Evolutionary conservation across 2,888 invertebrate genomes (phyloP), one percentile per base, ranked within the genome.

Genomic region (Cephus nigrinus): DNA sequence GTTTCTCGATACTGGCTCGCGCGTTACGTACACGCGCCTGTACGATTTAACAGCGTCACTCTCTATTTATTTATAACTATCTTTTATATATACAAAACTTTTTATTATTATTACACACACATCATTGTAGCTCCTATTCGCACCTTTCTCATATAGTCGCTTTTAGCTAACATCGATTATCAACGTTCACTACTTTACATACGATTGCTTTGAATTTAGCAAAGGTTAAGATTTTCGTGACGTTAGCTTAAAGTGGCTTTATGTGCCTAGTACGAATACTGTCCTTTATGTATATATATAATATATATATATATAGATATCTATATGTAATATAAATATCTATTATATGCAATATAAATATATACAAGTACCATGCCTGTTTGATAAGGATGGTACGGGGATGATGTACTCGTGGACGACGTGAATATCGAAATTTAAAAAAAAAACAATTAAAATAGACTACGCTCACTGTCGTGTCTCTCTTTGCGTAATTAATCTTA

Each of bases 401-500:
- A 23, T 9, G 23, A 23, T 2, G 40, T 55, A 55, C 40, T 23
- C 40, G 40, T 55, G 15, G 40, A 55, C 23, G 15, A 55, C 23
- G 40, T 55, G 40, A 55, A 55, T 55, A 55, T 55, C 23, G 40
- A 55, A 55, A 55, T 55, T 55, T 30, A 30, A 23, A 9, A 5
- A 15, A 55, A 55, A 55, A 15, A 4, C 23, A 55, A 55, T 55
- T 55, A 55, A 78, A 82, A 82, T 84, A 85, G 87, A 87, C 83
- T 84, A 85, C 87, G 87, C 86, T 88, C 88, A 86, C 86, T 88
- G 86, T 85, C 85, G 88, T 85, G 84, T 87, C 86, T 90, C 88
- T 89, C 88, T 89, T 87, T 87, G 86, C 84, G 88, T 88, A 87
- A 87, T 87, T 87, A 88, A 87, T 88, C 86, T 88, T 86, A 88